Percentiles rank a stretch among this genome's conserved stretches.
Conservation (phyloP, 2,888 invertebrate genomes). For the Heliconius ismenius region DNA sequence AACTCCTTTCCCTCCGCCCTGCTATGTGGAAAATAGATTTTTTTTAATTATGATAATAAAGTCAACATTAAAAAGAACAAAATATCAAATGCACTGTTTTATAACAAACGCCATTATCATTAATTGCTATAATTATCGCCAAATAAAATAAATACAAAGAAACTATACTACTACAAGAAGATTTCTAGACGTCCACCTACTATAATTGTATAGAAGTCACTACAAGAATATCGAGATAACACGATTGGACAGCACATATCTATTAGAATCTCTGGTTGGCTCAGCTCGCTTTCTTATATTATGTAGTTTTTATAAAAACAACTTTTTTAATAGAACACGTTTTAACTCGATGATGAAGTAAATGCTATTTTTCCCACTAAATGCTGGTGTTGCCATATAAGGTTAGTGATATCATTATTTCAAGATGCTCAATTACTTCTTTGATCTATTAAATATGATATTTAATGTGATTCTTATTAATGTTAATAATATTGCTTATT, state of each 20-base stretch:
- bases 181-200: constrained; percentile 9
- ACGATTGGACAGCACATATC: constrained; percentile 30
- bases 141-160: background rate
- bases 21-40: too few relatives aligned
- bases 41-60: background rate
- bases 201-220: constrained; percentile 16
- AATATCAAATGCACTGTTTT: background rate
- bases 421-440: background rate
- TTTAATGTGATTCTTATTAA: background rate
- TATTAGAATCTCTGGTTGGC: constrained; percentile 31
- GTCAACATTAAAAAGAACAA: background rate
- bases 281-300: constrained; percentile 11
- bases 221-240: constrained; percentile 23
- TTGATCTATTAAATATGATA: constrained; percentile 4
- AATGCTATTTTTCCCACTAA: constrained; percentile 16
- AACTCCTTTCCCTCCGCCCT: too few relatives aligned
- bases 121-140: constrained; percentile 2
- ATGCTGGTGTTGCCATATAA: constrained; percentile 20
- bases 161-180: background rate
- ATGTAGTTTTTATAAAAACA: constrained; percentile 26
- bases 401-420: constrained; percentile 14
- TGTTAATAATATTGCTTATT: background rate
- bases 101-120: background rate
- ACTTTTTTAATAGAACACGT: constrained; percentile 24
- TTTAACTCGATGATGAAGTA: constrained; percentile 29